A percentile compares a stretch with the other conserved stretches of the same genome.
These are phyloP conservation scores for Theristus sp. DNA, from an alignment of 2,888 invertebrate genomes.

Conservation along the genomic window DNA sequence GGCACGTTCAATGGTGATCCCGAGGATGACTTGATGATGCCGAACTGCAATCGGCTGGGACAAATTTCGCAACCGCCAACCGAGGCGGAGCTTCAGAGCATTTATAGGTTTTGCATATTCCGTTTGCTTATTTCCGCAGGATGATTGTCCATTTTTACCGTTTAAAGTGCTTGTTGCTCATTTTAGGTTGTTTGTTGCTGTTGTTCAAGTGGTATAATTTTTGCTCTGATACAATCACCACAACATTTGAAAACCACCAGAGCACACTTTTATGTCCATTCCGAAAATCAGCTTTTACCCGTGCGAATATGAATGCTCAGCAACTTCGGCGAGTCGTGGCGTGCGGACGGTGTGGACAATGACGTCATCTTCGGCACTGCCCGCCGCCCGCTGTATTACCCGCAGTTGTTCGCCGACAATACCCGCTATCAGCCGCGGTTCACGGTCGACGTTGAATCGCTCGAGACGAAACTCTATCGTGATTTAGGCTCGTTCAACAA, in stretches of 20 bases:
- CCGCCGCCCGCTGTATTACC: slow-evolving; percentile 6
- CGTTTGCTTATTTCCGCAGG: no score
- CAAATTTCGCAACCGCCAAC: background rate
- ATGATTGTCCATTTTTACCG: no score
- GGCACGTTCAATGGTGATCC: background rate
- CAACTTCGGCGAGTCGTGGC: slow-evolving; percentile 2
- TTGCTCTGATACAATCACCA: no score
- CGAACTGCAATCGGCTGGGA: background rate
- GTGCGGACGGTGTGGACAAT: slow-evolving; percentile 4
- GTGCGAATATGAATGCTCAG: no score
- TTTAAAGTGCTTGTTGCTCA: no score
- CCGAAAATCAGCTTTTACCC: no score
- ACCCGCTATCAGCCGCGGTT: background rate
- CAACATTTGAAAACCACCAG: no score
- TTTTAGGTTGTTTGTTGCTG: no score
- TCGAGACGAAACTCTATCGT: background rate
- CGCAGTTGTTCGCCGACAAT: slow-evolving; percentile 2
- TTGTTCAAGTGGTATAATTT: no score
- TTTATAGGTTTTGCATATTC: background rate
- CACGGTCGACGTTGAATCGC: background rate
- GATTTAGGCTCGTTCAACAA: slow-evolving; percentile 1
- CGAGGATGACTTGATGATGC: slow-evolving; percentile 1
- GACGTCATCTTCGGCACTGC: slow-evolving; percentile 6
- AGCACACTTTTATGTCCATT: no score
- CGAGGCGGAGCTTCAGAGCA: background rate